A percentile compares a stretch with the other conserved stretches of the same genome.
These are phyloP conservation scores for Glossophaga mutica DNA, from an alignment of 2,797 vertebrate species.

Conservation along the genomic window DNA sequence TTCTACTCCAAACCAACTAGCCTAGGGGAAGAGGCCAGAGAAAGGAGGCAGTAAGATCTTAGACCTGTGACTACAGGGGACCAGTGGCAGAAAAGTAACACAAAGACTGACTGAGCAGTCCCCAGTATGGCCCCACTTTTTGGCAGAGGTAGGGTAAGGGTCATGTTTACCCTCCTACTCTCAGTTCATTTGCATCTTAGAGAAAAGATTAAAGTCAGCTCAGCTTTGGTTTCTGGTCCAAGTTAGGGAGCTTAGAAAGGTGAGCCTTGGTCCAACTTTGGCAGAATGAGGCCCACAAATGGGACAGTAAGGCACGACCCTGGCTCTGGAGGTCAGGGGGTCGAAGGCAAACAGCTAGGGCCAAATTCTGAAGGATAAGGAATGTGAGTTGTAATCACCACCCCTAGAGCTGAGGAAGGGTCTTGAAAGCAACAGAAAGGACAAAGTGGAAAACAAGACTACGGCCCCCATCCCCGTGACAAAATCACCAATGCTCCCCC, in stretches of 20 bases:
- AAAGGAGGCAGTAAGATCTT: constrained; percentile 10
- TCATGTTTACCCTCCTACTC: constrained; percentile 8
- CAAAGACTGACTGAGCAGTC: background rate
- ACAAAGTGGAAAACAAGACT: background rate
- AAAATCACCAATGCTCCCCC: background rate
- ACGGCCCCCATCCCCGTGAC: background rate
- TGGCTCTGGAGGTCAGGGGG: constrained; percentile 36
- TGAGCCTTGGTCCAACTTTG: constrained; percentile 70
- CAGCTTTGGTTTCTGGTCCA: constrained; percentile 69
- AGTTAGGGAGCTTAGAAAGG: constrained; percentile 50
- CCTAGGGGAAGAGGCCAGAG: constrained; percentile 40
- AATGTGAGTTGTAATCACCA: constrained; percentile 47
- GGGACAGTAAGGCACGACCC: constrained; percentile 36
- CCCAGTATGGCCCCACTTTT: background rate
- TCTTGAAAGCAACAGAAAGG: constrained; percentile 51
- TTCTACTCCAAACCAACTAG: constrained; percentile 69
- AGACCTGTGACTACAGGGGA: background rate
- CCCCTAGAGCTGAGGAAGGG: background rate
- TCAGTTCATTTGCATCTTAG: background rate
- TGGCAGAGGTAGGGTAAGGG: constrained; percentile 57
- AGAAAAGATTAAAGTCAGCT: constrained; percentile 53
- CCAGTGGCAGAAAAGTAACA: constrained; percentile 22
- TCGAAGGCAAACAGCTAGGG: constrained; percentile 43
- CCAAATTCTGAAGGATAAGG: constrained; percentile 11
- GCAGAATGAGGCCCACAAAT: constrained; percentile 66